Base-by-base conservation (phyloP, 2,797 vertebrate species). In the Cirrhinus molitorella region DNA sequence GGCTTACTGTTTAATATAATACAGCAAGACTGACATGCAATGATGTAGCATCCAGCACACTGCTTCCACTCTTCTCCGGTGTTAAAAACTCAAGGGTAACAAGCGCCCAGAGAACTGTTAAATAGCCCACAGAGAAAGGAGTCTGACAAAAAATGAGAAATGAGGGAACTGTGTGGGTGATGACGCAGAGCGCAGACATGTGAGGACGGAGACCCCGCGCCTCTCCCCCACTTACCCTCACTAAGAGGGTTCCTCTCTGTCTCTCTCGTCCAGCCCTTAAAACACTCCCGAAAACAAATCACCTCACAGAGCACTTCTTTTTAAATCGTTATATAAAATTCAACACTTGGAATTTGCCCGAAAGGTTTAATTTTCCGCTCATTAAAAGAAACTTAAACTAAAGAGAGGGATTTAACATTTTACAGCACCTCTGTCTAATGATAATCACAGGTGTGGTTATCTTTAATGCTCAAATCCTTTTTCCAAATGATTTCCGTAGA, bases 401-500 rank as follows among this genome's bases (percentile, higher is more conserved):
- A 87, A 87, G 81, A 53, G 66, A 70, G 74, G 40, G 37, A 85
- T 84, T 86, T 72, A 79, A 34, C 25, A 28, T 84, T 83, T 83
- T 74, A 85, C 79, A 79, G 83, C 85, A 85, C 70, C 85, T 85
- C 83, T 13, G 74, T 49, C 80, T 90, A 87, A 90, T 63, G 85
- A 86, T 84, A 86, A 89, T 89, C 89, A 79, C 87, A 88, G 87
- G 85, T 87, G 83, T 71, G 81, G 76, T 66, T 83, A 76, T 86
- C 87, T 83, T 85, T 83, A 86, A 81, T 76, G 81, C 75, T 37
- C 43, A 74, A 71, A 67, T 85, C 55, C 80, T 76, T 86, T 89
- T 86, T 85, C 86, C 87, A 80, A 85, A 85, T 63, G 53, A 85
- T 89, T 88, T 76, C 77, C 81, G 59, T 73, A 49, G 74, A 75